These are phyloP conservation scores for Bombus sibiricus DNA, from an alignment of 1,140 invertebrate genomes.

Conservation along the genomic window DNA sequence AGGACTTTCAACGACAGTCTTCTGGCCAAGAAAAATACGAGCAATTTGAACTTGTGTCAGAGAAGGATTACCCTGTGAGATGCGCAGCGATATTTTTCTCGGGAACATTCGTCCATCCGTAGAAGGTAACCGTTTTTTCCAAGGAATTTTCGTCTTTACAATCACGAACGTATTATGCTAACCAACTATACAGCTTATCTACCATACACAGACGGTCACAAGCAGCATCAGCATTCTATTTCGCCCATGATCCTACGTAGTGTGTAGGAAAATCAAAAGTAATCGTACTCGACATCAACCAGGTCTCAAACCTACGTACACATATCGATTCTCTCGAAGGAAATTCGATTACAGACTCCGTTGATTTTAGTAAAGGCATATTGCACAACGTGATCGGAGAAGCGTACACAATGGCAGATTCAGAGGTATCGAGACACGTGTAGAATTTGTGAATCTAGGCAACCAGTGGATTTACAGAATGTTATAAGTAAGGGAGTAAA, in stretches of 20 bases:
- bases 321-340: neutral
- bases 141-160: neutral
- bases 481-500: neutral
- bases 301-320: neutral
- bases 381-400: neutral
- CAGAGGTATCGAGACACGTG: neutral
- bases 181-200: neutral
- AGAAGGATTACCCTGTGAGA: constrained; percentile 1
- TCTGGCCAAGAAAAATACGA: neutral
- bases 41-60: constrained; percentile 17
- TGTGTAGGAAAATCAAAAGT: neutral
- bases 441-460: too few species aligned
- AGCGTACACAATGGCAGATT: neutral
- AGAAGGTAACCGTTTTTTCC: neutral
- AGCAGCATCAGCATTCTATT: neutral
- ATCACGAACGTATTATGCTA: neutral
- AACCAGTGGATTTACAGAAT: too few species aligned
- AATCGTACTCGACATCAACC: neutral
- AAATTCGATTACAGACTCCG: neutral
- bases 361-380: neutral
- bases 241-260: neutral
- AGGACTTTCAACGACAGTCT: neutral
- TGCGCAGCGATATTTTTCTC: neutral
- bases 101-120: neutral
- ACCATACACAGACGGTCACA: neutral